phyloP scores from a whole-genome alignment of 2,797 vertebrate species.

The Chiroxiphia lanceolata region DNA sequence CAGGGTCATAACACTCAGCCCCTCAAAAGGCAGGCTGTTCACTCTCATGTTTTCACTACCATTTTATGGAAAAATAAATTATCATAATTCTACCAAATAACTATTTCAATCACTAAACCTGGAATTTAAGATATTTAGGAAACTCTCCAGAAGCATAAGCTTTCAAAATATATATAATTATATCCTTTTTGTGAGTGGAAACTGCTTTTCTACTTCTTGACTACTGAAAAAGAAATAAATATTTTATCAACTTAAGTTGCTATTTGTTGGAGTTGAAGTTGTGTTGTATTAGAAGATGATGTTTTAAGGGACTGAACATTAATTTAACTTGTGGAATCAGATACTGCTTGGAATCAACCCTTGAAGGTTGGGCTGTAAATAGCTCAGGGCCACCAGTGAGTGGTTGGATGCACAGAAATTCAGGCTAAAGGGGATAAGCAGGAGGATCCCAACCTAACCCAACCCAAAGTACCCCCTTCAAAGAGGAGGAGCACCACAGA shows the following conservation, averaged over 20 bases:
- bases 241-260: background rate
- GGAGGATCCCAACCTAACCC: background rate
- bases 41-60: background rate
- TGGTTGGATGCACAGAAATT: background rate
- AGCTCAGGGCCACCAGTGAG: background rate
- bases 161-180: background rate
- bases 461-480: background rate
- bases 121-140: background rate
- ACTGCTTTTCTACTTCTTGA: background rate
- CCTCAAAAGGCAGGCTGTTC: slow-evolving; percentile 10
- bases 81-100: background rate
- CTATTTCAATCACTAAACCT: background rate
- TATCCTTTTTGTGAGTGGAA: background rate
- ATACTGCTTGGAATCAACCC: background rate
- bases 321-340: background rate
- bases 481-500: background rate
- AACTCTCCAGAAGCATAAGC: background rate
- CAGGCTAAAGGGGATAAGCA: background rate
- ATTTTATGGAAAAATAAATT: background rate
- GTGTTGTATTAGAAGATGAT: accelerated
- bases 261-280: background rate
- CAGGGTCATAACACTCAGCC: background rate
- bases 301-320: background rate
- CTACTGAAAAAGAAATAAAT: background rate
- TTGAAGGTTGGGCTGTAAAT: background rate